These are phyloP conservation scores for Heterotilapia buettikoferi DNA, from an alignment of 2,113 vertebrate genomes.

Conservation along the genomic window DNA sequence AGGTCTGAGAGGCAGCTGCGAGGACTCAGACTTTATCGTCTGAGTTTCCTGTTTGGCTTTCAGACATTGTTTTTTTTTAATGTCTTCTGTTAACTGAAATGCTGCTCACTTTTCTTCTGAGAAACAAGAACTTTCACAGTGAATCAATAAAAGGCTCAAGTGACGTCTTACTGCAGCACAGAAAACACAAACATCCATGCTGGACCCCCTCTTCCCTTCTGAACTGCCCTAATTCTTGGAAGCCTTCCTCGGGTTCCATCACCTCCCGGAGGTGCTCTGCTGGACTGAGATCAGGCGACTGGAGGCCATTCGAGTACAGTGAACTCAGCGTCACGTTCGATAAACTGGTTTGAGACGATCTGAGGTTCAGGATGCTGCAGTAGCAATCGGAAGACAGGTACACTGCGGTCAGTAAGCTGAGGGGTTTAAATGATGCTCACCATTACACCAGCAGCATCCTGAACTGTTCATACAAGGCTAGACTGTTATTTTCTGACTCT, in stretches of 20 bases:
- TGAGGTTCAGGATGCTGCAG: background rate
- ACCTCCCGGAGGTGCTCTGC: background rate
- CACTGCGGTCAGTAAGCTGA: background rate
- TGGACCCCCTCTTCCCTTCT: accelerated
- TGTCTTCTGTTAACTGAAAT: background rate
- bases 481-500: background rate
- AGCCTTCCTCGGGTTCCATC: background rate
- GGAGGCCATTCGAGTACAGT: accelerated
- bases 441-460: background rate
- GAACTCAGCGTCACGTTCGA: background rate
- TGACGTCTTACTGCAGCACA: background rate
- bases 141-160: background rate
- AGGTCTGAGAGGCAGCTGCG: background rate
- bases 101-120: background rate
- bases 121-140: background rate
- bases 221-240: background rate
- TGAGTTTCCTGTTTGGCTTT: background rate
- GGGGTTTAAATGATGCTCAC: background rate
- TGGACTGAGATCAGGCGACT: background rate
- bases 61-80: background rate
- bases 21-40: background rate
- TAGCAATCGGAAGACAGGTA: accelerated
- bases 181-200: background rate
- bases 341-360: background rate
- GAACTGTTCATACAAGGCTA: background rate